phyloP scores from a whole-genome alignment of 2,888 invertebrate genomes.

The Pristionchus japonicus region DNA sequence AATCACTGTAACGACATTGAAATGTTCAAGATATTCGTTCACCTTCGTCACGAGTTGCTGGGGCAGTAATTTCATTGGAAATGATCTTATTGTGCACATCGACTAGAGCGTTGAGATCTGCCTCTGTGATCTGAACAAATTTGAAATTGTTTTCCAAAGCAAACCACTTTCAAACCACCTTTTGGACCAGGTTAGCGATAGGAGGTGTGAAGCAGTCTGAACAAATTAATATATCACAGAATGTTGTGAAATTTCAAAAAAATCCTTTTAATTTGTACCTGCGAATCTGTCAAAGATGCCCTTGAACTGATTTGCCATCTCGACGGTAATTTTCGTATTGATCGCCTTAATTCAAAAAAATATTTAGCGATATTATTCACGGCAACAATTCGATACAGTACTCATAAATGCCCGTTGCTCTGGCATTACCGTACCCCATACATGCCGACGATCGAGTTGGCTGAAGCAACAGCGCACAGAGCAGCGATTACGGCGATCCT shows the following conservation, averaged over 20 bases:
- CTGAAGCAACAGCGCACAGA: not conserved
- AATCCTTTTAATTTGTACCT: not conserved
- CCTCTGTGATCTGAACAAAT: not conserved
- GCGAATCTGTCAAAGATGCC: constrained; percentile 15
- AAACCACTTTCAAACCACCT: not conserved
- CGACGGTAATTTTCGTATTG: constrained; percentile 4
- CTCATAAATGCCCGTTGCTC: no score
- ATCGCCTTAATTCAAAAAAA: not conserved
- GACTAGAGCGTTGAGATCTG: constrained; percentile 15
- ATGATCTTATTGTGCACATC: constrained; percentile 33
- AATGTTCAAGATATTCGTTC: not conserved
- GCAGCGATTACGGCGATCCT: not conserved
- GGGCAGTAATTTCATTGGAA: not conserved
- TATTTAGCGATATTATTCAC: not conserved
- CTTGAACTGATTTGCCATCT: constrained; percentile 23
- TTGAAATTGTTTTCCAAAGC: no score
- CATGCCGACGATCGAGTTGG: not conserved
- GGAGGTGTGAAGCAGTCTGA: constrained; percentile 40
- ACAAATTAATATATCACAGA: not conserved
- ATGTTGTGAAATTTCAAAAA: not conserved
- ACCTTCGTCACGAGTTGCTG: not conserved
- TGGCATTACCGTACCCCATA: constrained; percentile 44
- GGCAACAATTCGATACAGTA: not conserved
- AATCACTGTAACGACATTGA: no score
- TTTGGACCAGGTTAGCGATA: not conserved